These are phyloP conservation scores for Brachionus manjavacas DNA, from an alignment of 1,140 invertebrate species.

Conservation along the genomic window DNA sequence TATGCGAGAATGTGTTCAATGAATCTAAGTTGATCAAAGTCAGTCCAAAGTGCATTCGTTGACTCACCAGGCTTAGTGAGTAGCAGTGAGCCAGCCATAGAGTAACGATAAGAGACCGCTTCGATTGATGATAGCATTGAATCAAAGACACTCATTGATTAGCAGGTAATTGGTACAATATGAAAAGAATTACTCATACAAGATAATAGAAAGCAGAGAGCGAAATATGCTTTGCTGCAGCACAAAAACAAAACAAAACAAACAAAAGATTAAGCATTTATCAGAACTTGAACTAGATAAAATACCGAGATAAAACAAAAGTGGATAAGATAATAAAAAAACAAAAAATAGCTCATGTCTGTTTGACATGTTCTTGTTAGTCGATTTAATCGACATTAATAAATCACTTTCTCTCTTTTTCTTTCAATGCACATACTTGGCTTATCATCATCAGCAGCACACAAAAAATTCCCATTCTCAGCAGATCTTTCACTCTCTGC, in stretches of 20 bases:
- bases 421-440: neutral
- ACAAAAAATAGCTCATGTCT: neutral
- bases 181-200: neutral
- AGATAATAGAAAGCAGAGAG: constrained; percentile 9
- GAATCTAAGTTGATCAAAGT: neutral
- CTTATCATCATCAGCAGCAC: neutral
- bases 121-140: neutral
- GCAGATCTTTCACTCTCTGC: neutral
- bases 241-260: neutral
- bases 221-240: neutral
- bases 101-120: neutral
- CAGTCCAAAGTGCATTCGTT: neutral
- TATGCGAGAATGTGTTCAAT: neutral
- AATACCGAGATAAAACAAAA: constrained; percentile 11
- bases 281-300: constrained; percentile 31
- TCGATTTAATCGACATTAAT: neutral
- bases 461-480: neutral
- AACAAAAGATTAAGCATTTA: neutral
- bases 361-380: neutral
- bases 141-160: neutral
- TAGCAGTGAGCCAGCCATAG: neutral
- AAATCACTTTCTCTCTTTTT: neutral
- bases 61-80: too few relatives aligned
- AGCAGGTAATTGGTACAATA: constrained; percentile 16
- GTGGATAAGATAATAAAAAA: neutral